Evolutionary conservation across 92 coral and sea anemone species (phyloP), one percentile per base, ranked within the genome.

Genomic region (Epizoanthus rinbou): DNA sequence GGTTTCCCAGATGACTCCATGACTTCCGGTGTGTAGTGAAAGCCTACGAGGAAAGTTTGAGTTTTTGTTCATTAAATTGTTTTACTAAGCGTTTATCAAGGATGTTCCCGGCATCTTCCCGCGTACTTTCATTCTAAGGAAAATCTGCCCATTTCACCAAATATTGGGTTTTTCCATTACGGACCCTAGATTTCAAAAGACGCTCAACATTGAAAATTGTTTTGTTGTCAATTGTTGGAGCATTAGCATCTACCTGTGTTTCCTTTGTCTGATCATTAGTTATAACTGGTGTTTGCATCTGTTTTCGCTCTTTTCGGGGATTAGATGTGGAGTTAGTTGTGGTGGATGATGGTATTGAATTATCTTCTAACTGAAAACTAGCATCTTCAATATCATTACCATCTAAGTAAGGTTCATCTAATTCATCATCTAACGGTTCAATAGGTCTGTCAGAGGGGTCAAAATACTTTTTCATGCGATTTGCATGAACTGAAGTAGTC

Each of bases 81-180:
- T 23, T 62, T 0, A 88, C 70, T 11, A 88, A 63, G 0, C 64
- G 45, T 4, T 68, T 18, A 59, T 88, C 85, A 18, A 84, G 4
- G 13, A 88, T 83, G 13, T 84, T 85, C 13, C 25, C 60, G 25
- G 87, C 89, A 45, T 85, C 87, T 47, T 84, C 94, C 91, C 89
- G 87, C 3, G 94, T 84, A 10, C 83, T 57, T 24, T 87, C 80
- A 2, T 78, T 58, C 0, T 37, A 86, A 5, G 79, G 39, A 35
- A 35, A 35, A 35, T 35, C 88, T 6, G 67, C 85, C 93, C 93
- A 90, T 86, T 90, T 87, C 0, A 90, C 83, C 3, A 87, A 22
- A 28, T 74, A 90, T 41, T 87, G 81, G 3, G 28, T 69, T 28
- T 76, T 74, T 1, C 91, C 87, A 17, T 73, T 66, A 14, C 83